These are phyloP conservation scores for Zeugodacus cucurbitae DNA, from an alignment of 1,140 invertebrate species.

Conservation along the genomic window DNA sequence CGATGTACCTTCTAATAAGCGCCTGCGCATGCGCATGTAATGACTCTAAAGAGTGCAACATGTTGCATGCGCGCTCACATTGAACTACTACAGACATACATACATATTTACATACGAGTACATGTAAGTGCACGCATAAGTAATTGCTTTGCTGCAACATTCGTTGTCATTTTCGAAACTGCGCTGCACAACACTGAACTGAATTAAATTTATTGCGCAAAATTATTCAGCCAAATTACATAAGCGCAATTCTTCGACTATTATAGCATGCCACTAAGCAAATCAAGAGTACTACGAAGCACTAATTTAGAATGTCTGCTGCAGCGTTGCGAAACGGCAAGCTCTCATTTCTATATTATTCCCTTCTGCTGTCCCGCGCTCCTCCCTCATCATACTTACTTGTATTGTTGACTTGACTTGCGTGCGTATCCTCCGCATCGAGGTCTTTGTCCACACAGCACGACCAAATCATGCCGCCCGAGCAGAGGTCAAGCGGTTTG, in stretches of 20 bases:
- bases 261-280: background rate
- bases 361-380: background rate
- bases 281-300: background rate
- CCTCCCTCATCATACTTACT: conserved; percentile 74
- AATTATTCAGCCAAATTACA: conserved; percentile 33
- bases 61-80: background rate
- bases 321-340: background rate
- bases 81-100: background rate
- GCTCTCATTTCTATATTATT: background rate
- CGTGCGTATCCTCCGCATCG: conserved; percentile 64
- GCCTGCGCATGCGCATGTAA: background rate
- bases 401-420: conserved; percentile 79
- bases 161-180: conserved; percentile 32
- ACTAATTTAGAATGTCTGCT: background rate
- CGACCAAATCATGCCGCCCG: conserved; percentile 92
- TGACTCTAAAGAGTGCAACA: background rate
- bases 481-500: conserved; percentile 88
- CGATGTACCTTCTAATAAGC: background rate
- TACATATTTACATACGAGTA: background rate
- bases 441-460: conserved; percentile 88
- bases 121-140: background rate
- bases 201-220: conserved; percentile 34
- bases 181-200: conserved; percentile 17
- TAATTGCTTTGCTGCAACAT: conserved; percentile 20
- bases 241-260: conserved; percentile 12